Evolutionary conservation across 2,888 invertebrate species (phyloP).

Genomic region (Drosophila niveifrons): DNA sequence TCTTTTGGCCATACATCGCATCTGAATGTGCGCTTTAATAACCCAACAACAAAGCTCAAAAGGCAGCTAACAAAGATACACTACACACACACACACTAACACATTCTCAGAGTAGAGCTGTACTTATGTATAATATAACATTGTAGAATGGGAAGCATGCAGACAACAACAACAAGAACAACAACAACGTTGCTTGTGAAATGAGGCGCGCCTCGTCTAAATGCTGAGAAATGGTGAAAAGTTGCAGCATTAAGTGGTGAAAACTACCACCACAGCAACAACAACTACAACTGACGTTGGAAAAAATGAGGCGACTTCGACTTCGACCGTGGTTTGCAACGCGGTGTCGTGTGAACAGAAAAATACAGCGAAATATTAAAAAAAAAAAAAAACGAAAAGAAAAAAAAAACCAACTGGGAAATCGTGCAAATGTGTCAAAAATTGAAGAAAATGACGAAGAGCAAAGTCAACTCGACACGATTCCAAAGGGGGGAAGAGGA

Average conservation of each 20-base stretch:
- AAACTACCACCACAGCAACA: constrained; percentile 49
- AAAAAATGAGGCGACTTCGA: constrained; percentile 59
- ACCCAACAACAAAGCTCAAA: constrained; percentile 53
- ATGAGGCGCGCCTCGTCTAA: constrained; percentile 61
- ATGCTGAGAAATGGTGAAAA: constrained; percentile 72
- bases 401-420: constrained; percentile 52
- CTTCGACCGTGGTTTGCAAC: constrained; percentile 26
- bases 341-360: constrained; percentile 57
- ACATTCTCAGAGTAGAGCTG: constrained; percentile 28
- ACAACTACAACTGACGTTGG: constrained; percentile 32
- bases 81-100: constrained; percentile 13
- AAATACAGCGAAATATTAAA: not conserved
- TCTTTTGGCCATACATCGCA: constrained; percentile 41
- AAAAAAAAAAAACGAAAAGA: constrained; percentile 22
- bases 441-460: constrained; percentile 52
- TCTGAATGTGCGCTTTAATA: constrained; percentile 69
- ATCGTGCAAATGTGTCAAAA: constrained; percentile 81
- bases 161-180: constrained; percentile 14
- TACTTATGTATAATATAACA: constrained; percentile 3
- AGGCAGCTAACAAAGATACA: constrained; percentile 35
- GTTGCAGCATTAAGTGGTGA: constrained; percentile 70
- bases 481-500: not conserved
- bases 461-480: constrained; percentile 1
- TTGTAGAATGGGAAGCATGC: constrained; percentile 71
- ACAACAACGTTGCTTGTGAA: constrained; percentile 43